These are phyloP conservation scores for Dunckerocampus dactyliophorus DNA, from an alignment of 2,113 vertebrate species.

Conservation along the genomic window DNA sequence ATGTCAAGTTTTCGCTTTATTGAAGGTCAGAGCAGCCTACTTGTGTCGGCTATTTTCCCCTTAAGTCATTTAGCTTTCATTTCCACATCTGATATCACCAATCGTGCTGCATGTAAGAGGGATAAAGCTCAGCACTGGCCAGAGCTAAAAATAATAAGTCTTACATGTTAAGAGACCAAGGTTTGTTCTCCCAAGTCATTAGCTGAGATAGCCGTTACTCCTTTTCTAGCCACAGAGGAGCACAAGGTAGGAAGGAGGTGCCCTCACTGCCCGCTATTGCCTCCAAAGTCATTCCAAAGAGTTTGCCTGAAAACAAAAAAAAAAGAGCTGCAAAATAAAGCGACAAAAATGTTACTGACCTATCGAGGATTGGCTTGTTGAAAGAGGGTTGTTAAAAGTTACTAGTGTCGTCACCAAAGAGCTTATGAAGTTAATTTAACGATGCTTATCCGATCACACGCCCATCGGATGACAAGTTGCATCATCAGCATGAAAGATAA, in stretches of 20 bases:
- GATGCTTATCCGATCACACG: constrained; percentile 50
- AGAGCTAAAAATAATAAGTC: constrained; percentile 81
- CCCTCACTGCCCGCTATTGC: constrained; percentile 46
- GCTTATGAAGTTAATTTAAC: constrained; percentile 57
- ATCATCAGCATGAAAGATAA: constrained; percentile 62
- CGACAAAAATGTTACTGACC: constrained; percentile 1
- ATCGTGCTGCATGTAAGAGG: constrained; percentile 72
- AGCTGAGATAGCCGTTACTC: constrained; percentile 75
- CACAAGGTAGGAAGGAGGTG: constrained; percentile 48
- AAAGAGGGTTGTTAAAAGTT: constrained; percentile 38
- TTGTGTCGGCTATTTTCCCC: constrained; percentile 76
- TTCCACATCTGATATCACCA: constrained; percentile 79
- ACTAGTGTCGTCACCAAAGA: constrained; percentile 26
- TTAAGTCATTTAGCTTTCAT: constrained; percentile 81
- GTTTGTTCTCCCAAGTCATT: constrained; percentile 82
- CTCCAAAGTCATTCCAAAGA: constrained; percentile 78
- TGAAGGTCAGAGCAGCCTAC: constrained; percentile 79
- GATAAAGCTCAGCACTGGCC: constrained; percentile 75
- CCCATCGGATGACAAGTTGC: constrained; percentile 62
- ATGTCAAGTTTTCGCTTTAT: constrained; percentile 69
- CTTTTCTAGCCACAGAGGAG: constrained; percentile 70
- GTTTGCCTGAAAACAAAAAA: constrained; percentile 50
- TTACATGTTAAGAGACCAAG: constrained; percentile 79
- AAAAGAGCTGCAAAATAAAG: constrained; percentile 16
- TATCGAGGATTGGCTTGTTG: neutral